phyloP scores from a whole-genome alignment of 2,113 vertebrate genomes.

The Holacanthus passer region DNA sequence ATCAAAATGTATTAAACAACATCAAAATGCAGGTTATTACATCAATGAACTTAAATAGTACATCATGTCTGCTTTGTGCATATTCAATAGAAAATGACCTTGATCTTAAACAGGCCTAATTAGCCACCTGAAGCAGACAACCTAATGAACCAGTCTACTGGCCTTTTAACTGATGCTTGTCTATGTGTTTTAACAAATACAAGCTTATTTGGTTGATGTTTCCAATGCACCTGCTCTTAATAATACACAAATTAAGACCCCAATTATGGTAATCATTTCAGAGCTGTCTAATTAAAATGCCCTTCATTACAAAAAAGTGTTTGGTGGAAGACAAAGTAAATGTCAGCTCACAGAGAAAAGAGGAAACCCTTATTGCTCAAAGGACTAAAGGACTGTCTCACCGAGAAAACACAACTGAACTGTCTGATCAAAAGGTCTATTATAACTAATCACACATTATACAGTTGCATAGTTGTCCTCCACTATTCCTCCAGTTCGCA shows the following conservation, averaged over 20 bases:
- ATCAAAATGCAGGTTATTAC: neutral
- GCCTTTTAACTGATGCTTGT: neutral
- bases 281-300: neutral
- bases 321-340: neutral
- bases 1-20: slow-evolving; percentile 6
- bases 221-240: neutral
- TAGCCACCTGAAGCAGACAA: neutral
- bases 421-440: neutral
- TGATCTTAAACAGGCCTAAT: slow-evolving; percentile 4
- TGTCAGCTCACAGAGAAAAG: neutral
- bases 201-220: neutral
- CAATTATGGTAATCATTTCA: neutral
- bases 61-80: neutral
- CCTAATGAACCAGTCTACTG: neutral
- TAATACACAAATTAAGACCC: neutral
- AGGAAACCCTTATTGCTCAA: neutral
- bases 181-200: neutral
- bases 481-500: neutral
- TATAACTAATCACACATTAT: neutral
- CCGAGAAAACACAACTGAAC: neutral
- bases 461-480: neutral
- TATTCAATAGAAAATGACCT: neutral
- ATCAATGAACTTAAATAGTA: neutral
- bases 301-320: neutral
- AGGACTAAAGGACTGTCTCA: neutral